Conservation (phyloP, 1,140 invertebrate genomes). For the Metaphire vulgaris region DNA sequence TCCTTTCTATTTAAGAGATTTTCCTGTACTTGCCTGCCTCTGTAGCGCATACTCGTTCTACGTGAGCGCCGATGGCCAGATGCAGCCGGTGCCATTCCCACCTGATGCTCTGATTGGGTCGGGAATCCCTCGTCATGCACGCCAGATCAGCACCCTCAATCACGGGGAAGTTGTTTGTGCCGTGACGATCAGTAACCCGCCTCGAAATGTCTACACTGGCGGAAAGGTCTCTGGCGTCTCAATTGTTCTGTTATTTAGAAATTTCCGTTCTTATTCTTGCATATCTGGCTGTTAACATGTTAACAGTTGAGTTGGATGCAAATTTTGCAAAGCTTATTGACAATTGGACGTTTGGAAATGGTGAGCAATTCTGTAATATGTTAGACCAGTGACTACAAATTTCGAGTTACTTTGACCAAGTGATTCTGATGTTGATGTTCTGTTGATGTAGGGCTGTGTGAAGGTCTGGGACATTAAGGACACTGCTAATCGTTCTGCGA, state of each 20-base stretch:
- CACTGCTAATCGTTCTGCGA: conserved; percentile 71
- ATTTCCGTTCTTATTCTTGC: too few relatives aligned
- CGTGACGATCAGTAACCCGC: conserved; percentile 76
- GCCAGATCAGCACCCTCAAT: conserved; percentile 80
- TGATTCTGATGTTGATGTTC: too few relatives aligned
- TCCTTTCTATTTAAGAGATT: too few relatives aligned
- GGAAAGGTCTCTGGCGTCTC: conserved; percentile 65
- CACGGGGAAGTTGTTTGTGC: conserved; percentile 93
- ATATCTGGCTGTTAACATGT: too few relatives aligned
- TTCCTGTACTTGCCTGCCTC: too few relatives aligned
- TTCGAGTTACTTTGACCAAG: too few relatives aligned
- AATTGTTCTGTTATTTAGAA: too few relatives aligned
- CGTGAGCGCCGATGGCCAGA: conserved; percentile 74
- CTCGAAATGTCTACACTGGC: conserved; percentile 92
- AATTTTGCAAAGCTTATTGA: too few relatives aligned
- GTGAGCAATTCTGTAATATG: too few relatives aligned
- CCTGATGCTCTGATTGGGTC: conserved; percentile 83
- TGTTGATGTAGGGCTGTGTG: conserved; percentile 74
- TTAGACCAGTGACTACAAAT: too few relatives aligned
- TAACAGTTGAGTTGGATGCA: too few relatives aligned
- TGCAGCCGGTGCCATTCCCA: conserved; percentile 91
- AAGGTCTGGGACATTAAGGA: conserved; percentile 82
- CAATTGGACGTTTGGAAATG: too few relatives aligned
- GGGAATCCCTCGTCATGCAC: conserved; percentile 83
- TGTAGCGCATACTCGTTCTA: conserved; percentile 84